Base-by-base conservation (phyloP, 1,140 invertebrate genomes). In the Microplitis mediator region DNA sequence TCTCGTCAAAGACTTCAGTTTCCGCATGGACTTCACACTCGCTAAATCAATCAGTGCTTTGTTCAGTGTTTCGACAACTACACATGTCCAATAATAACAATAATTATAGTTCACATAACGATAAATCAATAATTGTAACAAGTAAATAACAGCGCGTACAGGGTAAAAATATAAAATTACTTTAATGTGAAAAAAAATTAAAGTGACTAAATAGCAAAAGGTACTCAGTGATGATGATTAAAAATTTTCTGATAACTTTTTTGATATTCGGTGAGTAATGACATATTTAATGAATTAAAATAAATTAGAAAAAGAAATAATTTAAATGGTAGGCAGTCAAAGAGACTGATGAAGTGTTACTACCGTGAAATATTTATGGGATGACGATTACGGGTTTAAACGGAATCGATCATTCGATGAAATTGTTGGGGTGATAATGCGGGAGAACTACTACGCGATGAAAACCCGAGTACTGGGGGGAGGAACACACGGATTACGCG, bases 1-100 rank as follows among this genome's bases (percentile, higher is more conserved):
- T 74, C 76, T 75, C 75, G 74, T 74, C 75, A 79, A 76, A 79
- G 77, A 69, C 76, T 75, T 78, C 84, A 86, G 83, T 85, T 84
- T 85, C 80, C 83, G 80, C 73, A 81, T 85, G 77, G 81, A 85
- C 80, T 81, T 69, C 76, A 71, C 4, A 54, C 63, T 76, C 76
- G 45, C 77, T 65, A 72, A 78, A 78, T 80, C 75, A 74, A 64
- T n/a, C 31, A 56, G 61, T 63, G 31, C 31, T 61, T 23, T 56
- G 23, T 56, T 16, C 23, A 16, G 52, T 56, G 52, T 56, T 56
- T 56, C 39, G 39, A 45, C 39, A 11, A 45, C 39, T 45, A 45
- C 39, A 45, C 39, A 45, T 45, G 5, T 45, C 11, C 39, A 6
- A 56, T 56, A 56, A 56, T 23, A 2, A 23, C n/a, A 3, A 56